These are phyloP conservation scores for Sebastes diaconus DNA, from an alignment of 2,797 vertebrate genomes.

Conservation along the genomic window DNA sequence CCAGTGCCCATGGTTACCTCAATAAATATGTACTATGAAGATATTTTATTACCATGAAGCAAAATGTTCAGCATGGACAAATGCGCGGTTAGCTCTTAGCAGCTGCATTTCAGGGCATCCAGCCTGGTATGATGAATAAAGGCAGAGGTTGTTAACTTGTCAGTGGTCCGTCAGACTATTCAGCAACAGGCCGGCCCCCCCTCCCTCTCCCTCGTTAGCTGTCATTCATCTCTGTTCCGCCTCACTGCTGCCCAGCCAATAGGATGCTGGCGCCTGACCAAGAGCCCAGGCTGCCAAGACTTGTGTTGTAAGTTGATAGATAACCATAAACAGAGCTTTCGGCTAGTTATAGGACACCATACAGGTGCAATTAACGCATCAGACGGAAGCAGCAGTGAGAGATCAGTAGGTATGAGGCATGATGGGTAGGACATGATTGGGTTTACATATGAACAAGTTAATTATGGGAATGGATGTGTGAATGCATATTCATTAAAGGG, in stretches of 20 bases:
- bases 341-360: constrained; percentile 79
- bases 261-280: constrained; percentile 80
- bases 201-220: constrained; percentile 29
- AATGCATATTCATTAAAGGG: constrained; percentile 47
- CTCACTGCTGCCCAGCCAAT: constrained; percentile 79
- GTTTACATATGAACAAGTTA: constrained; percentile 27
- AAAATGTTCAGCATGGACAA: constrained; percentile 5
- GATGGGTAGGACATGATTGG: constrained; percentile 13
- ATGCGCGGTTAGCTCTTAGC: constrained; percentile 2
- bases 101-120: constrained; percentile 58
- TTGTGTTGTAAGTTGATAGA: constrained; percentile 79
- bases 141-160: constrained; percentile 71
- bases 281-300: constrained; percentile 72
- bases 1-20: neutral
- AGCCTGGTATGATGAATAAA: constrained; percentile 65
- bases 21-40: neutral
- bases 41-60: neutral
- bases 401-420: constrained; percentile 24
- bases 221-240: constrained; percentile 86
- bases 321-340: constrained; percentile 77
- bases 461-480: constrained; percentile 27
- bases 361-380: constrained; percentile 81
- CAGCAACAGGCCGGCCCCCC: constrained; percentile 19
- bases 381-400: constrained; percentile 9
- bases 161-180: constrained; percentile 67